Base-by-base conservation (phyloP, 2,797 vertebrate species). In the Cuculus canorus region DNA sequence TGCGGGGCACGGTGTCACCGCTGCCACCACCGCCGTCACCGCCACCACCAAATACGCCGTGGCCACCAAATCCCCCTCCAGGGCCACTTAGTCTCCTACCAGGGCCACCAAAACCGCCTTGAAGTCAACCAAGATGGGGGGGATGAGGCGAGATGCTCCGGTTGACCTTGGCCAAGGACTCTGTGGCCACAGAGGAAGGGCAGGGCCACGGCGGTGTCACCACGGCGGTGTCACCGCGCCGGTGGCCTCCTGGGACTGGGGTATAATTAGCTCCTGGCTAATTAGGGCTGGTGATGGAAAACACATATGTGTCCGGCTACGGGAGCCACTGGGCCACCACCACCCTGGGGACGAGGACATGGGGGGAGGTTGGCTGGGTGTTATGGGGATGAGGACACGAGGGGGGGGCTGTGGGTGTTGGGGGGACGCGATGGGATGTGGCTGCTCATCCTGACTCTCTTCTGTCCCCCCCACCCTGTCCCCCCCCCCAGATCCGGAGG, bases 401-500 rank as follows among this genome's bases (percentile, higher is more conserved):
- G 47, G 63, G 5, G 71, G 48, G 41, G 0, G 5, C 5, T 1
- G 2, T 9, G 32, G 47, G 27, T n/a, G 9, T 7, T n/a, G 1
- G 21, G 52, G 54, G 43, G 21, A n/a, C n/a, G n/a, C n/a, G n/a
- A n/a, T n/a, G n/a, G n/a, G n/a, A n/a, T n/a, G n/a, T n/a, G n/a
- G 47, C 60, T 0, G 5, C 0, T 12, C 72, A 68, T 81, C 56
- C 70, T 54, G 5, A 24, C 35, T 32, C 60, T 87, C 5, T 63
- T 41, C 32, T 11, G 4, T 66, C 17, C 14, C 7, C 13, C 13
- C 19, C 63, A 45, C n/a, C n/a, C n/a, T n/a, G n/a, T n/a, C 56
- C 77, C 77, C 92, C 96, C n/a, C 41, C 41, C 79, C 97, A 99
- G 99, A 99, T 99, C 97, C 98, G 99, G 95, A 98, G 99, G 97